phyloP scores from a whole-genome alignment of 2,113 vertebrate species.

The Actenoides lindsayi region DNA sequence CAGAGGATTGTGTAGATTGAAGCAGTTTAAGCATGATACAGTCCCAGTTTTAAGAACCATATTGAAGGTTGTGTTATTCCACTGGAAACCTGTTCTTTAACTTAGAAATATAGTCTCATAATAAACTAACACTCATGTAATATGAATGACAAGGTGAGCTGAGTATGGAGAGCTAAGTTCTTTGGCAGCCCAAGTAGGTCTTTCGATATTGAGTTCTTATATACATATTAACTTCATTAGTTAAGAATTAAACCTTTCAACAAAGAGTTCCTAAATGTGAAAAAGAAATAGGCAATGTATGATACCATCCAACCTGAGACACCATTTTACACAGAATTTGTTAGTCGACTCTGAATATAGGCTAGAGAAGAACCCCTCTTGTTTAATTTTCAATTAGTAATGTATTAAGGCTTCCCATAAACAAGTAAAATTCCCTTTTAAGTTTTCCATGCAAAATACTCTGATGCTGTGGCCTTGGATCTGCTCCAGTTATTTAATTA shows the following conservation, averaged over 20 bases:
- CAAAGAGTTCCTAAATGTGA: neutral
- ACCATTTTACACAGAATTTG: neutral
- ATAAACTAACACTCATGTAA: neutral
- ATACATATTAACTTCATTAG: neutral
- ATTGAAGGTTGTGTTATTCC: rapidly evolving
- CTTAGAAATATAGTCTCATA: neutral
- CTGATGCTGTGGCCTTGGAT: neutral
- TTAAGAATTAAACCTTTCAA: neutral
- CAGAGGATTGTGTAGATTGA: neutral
- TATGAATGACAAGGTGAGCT: neutral
- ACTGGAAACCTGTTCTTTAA: neutral
- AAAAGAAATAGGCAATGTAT: neutral
- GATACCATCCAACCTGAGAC: neutral
- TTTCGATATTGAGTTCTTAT: neutral
- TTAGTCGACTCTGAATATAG: neutral
- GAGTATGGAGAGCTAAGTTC: neutral
- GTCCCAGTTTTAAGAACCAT: neutral
- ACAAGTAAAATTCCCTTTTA: neutral
- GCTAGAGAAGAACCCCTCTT: neutral
- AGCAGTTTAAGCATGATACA: neutral
- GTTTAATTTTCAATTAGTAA: neutral
- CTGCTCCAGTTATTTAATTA: neutral
- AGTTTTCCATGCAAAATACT: neutral
- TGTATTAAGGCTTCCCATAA: neutral
- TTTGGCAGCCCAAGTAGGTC: neutral